These are phyloP conservation scores for Eumeta japonica DNA, from an alignment of 1,140 invertebrate species.

Conservation along the genomic window DNA sequence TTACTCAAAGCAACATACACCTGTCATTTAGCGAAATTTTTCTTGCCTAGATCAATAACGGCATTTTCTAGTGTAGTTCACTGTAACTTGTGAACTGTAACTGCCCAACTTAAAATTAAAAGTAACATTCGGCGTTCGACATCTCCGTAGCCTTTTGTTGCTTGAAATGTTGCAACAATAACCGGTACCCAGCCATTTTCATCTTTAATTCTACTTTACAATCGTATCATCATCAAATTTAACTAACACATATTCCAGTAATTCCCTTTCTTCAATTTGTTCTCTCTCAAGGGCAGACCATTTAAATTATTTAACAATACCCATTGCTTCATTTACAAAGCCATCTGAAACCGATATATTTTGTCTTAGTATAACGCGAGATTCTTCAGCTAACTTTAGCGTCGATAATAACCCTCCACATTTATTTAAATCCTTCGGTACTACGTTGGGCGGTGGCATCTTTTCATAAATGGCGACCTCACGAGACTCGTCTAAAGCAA, in stretches of 20 bases:
- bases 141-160: constrained; percentile 16
- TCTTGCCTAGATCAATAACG: constrained; percentile 27
- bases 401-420: constrained; percentile 12
- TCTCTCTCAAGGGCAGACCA: constrained; percentile 15
- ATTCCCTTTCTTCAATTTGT: no score
- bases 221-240: constrained; percentile 20
- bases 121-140: constrained; percentile 32
- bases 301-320: constrained; percentile 15
- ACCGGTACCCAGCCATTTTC: constrained; percentile 11
- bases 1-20: constrained; percentile 23
- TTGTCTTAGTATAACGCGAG: constrained; percentile 14
- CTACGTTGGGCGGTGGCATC: constrained; percentile 11
- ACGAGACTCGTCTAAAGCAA: constrained; percentile 13
- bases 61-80: constrained; percentile 30
- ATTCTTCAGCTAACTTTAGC: constrained; percentile 10
- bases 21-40: constrained; percentile 20
- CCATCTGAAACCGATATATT: constrained; percentile 17
- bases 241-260: no score
- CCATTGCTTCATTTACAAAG: constrained; percentile 20
- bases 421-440: constrained; percentile 14
- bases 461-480: constrained; percentile 13
- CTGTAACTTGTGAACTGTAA: constrained; percentile 36
- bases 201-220: constrained; percentile 15
- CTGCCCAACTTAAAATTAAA: constrained; percentile 33
- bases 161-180: constrained; percentile 14